Percentiles rank a stretch among this genome's conserved stretches.
Evolutionary conservation across 2,797 vertebrate species (phyloP).

Genomic region (Poeciliopsis infans): DNA sequence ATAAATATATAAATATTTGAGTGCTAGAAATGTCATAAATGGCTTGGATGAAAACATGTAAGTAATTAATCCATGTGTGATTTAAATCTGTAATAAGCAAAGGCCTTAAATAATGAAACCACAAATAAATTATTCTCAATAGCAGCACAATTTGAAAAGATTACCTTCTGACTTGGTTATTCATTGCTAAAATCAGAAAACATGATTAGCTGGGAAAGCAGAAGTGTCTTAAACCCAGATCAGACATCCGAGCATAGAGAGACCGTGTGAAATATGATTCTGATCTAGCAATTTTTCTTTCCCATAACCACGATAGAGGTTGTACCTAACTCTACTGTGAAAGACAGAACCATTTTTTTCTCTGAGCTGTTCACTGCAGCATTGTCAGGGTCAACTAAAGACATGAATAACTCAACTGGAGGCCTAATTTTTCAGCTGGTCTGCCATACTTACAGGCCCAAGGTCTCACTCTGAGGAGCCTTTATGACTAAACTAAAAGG

Average conservation of each 20-base stretch:
- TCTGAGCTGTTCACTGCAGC: neutral
- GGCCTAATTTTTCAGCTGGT: constrained; percentile 10
- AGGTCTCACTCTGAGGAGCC: constrained; percentile 5
- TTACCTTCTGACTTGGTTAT: neutral
- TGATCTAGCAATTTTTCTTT: neutral
- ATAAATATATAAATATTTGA: no score
- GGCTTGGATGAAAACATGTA: neutral
- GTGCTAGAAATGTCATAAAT: neutral
- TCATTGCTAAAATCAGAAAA: neutral
- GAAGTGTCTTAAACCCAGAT: neutral
- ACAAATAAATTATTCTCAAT: neutral
- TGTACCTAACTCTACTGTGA: constrained; percentile 1
- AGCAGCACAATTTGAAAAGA: neutral
- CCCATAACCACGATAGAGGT: neutral
- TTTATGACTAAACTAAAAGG: neutral
- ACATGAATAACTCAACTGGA: constrained; percentile 9
- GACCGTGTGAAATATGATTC: constrained; percentile 1
- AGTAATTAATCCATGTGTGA: neutral
- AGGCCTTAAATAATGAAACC: neutral
- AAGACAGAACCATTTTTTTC: constrained; percentile 13
- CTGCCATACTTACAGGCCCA: neutral
- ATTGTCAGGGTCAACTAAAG: neutral
- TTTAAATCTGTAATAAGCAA: no score
- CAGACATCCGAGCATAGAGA: neutral
- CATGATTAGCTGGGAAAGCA: neutral